Base-by-base conservation (phyloP, 2,888 invertebrate species). In the Barypeithes pellucidus region DNA sequence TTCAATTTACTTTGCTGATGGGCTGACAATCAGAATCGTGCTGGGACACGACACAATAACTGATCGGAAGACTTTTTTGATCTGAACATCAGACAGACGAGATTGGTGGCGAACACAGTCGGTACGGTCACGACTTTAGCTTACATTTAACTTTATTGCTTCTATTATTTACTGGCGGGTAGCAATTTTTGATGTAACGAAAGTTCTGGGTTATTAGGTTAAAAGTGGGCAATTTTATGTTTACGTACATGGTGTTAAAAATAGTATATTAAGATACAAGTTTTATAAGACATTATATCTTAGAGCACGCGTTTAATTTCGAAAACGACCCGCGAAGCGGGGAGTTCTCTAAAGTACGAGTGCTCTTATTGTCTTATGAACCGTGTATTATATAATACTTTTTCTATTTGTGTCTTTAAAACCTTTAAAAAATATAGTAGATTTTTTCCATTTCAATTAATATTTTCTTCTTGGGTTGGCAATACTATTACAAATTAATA, bases 111-210 rank as follows among this genome's bases (percentile, higher is more conserved):
- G 36, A 72, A 66, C 66, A 45, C 71, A 47, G 71, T 59, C 60
- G 66, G 66, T 72, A 11, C 29, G 36, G 71, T 72, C 71, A 72
- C 71, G 71, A 66, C 22, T 50, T 63, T 72, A 45, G 57, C 66
- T 47, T 65, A 65, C 71, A 67, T 45, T 67, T 67, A 24, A 67
- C 59, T 54, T 33, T 54, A 9, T 54, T 54, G 54, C 29, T 33
- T 54, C 54, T 54, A 8, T 16, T 54, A 14, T 29, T 29, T 29
- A 29, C 9, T 33, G 33, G 54, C 33, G 54, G 54, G 33, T 59
- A 16, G 52, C 45, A 8, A n/a, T 24, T 18, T 41, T 22, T 14
- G 50, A 29, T 47, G 29, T 24, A 47, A 29, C 3, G 4, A 24
- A 52, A 52, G 29, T 52, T 57, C 54, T 33, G 12, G 33, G 54